A percentile compares a stretch with the other conserved stretches of the same genome.
Conservation (phyloP, 53 echinoderm and acorn worm species). For the Hippasteria phrygiana region DNA sequence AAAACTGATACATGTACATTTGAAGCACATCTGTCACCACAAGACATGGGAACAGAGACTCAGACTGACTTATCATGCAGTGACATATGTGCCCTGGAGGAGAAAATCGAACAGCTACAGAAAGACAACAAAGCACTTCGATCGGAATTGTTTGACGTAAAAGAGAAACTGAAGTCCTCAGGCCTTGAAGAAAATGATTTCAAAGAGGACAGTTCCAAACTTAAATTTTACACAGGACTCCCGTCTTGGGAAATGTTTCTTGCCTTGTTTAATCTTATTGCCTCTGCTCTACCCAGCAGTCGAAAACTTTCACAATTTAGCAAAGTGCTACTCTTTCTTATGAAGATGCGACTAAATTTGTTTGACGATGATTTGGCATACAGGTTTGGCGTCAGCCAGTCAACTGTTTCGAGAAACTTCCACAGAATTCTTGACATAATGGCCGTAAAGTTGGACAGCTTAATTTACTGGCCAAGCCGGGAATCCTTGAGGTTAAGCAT, state of each 20-base stretch:
- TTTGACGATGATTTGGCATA: conserved; percentile 8
- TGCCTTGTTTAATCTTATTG: neutral
- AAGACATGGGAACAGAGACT: too few species aligned
- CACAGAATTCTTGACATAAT: neutral
- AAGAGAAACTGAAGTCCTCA: too few species aligned
- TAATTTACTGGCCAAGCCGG: conserved; percentile 13
- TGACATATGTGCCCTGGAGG: too few species aligned
- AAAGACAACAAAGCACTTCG: too few species aligned
- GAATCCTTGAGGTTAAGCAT: neutral
- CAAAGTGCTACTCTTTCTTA: conserved; percentile 3
- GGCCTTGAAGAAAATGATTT: too few species aligned
- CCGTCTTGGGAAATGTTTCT: neutral
- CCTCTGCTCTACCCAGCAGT: neutral
- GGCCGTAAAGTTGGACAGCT: neutral
- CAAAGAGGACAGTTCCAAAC: too few species aligned
- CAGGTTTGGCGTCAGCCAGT: neutral
- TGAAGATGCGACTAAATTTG: conserved; percentile 38
- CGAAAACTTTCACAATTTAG: conserved; percentile 16
- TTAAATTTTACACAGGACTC: neutral
- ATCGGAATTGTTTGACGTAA: too few species aligned
- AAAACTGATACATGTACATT: too few species aligned
- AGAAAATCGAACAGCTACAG: too few species aligned
- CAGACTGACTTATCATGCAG: too few species aligned
- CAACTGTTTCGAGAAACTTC: neutral
- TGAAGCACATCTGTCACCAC: too few species aligned